Evolutionary conservation across 2,797 vertebrate species (phyloP), one percentile per base, ranked within the genome.

Genomic region (Luscinia luscinia): DNA sequence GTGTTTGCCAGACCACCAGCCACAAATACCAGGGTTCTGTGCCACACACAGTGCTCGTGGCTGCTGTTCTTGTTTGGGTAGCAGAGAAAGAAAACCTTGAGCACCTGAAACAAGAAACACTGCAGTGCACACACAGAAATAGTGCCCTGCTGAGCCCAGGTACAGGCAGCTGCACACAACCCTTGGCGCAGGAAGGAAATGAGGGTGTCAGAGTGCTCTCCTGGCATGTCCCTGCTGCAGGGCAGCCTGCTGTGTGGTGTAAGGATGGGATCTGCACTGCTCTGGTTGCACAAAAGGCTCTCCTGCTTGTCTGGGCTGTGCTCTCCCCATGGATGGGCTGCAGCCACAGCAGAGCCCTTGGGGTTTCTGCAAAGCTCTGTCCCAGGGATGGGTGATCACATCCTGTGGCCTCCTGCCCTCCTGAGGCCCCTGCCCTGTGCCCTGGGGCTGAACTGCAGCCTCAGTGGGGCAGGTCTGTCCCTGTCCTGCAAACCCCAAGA

Each of bases 321-420:
- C 13, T 41, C 2, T 41, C 26, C 41, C 46, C 34, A 5, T 0
- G 11, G 38, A 9, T 1, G 15, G 66, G 19, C n/a, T 83, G 46
- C 40, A 46, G 46, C 24, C 1, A 0, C 40, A 18, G 58, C 22
- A 77, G 54, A 64, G 15, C 12, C 61, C 32, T 38, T 9, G 34
- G 30, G 52, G 3, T 70, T 77, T 63, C 52, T 59, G 48, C 69
- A 55, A 63, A 23, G 21, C 63, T 55, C n/a, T 67, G 41, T 51
- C 34, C 46, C 38, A 23, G 6, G 0, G 2, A 21, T 8, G 32
- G 22, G 30, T 5, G 7, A 46, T 12, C 4, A 1, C 9, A 16
- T 17, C 28, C 67, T 17, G 27, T 3, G 12, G 2, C 15, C 40
- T 30, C 21, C 20, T 32, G 55, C 9, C 21, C 24, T 58, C 27